phyloP scores from a whole-genome alignment of 2,797 vertebrate species.

The Vultur gryphus region DNA sequence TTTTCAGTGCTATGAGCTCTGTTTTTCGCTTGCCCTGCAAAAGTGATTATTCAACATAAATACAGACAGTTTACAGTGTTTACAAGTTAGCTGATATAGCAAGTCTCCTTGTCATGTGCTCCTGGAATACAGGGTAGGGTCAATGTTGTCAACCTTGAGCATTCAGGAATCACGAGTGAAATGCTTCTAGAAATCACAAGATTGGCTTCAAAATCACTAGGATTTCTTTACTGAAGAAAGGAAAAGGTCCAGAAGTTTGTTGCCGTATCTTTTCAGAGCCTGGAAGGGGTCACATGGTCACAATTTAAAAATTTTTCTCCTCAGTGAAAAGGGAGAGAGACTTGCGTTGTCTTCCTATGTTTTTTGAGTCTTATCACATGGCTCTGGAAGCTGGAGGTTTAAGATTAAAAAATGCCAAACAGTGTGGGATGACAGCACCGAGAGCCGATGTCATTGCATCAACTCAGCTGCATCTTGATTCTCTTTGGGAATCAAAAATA shows the following conservation, averaged over 20 bases:
- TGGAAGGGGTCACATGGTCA: not conserved
- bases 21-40: conserved; percentile 40
- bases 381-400: not conserved
- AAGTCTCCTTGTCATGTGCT: conserved; percentile 34
- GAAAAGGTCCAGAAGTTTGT: not conserved
- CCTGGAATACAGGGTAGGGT: not conserved
- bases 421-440: not conserved
- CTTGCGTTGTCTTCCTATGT: rapidly evolving
- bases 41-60: conserved; percentile 62
- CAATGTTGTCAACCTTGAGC: not conserved
- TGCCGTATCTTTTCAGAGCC: not conserved
- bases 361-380: not conserved
- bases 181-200: not conserved
- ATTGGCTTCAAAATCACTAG: not conserved
- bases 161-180: not conserved
- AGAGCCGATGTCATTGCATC: not conserved
- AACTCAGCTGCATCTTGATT: not conserved
- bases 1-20: not conserved
- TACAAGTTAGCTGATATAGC: conserved; percentile 59
- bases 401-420: not conserved
- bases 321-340: not conserved
- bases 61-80: conserved; percentile 55
- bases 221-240: not conserved
- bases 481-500: not conserved
- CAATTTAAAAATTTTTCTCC: not conserved